Conservation (phyloP, 37 sponge, comb jelly and placozoan genomes). For the Ianthella basta region DNA sequence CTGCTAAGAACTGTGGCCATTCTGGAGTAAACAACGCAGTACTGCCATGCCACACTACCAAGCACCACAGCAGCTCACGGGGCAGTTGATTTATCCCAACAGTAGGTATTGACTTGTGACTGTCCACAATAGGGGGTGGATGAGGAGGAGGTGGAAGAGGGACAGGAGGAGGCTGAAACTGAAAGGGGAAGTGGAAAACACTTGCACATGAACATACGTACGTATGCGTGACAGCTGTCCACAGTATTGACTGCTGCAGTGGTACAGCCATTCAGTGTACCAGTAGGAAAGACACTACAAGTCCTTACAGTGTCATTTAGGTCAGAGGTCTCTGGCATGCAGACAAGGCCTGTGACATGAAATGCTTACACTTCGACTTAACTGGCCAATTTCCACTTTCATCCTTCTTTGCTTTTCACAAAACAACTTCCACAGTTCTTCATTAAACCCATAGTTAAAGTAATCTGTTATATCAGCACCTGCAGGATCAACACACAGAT, state of each 20-base stretch:
- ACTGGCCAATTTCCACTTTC: slow-evolving; percentile 56
- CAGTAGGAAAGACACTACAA: not conserved
- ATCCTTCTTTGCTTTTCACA: slow-evolving; percentile 91
- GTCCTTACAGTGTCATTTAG: not conserved
- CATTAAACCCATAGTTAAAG: slow-evolving; percentile 99
- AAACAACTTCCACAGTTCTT: slow-evolving; percentile 95
- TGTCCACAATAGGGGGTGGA: slow-evolving; percentile 41
- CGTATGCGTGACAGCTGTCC: not conserved
- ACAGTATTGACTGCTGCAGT: slow-evolving; percentile 60
- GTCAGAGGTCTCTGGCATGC: not conserved
- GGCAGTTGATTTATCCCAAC: slow-evolving; percentile 37
- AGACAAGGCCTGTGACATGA: not conserved
- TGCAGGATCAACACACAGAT: not conserved
- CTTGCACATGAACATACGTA: not conserved
- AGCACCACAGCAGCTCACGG: slow-evolving; percentile 55
- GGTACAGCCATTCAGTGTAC: slow-evolving; percentile 26
- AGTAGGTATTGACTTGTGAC: slow-evolving; percentile 19
- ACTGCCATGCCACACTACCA: slow-evolving; percentile 39
- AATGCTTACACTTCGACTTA: slow-evolving; percentile 68
- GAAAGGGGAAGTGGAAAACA: slow-evolving; percentile 15
- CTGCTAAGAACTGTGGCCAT: no score
- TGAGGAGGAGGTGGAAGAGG: slow-evolving; percentile 48
- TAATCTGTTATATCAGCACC: slow-evolving; percentile 99
- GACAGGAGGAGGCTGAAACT: slow-evolving; percentile 33
- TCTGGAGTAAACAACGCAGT: no score